These are phyloP conservation scores for Xerus inauris DNA, from an alignment of 2,113 vertebrate genomes.

Conservation along the genomic window DNA sequence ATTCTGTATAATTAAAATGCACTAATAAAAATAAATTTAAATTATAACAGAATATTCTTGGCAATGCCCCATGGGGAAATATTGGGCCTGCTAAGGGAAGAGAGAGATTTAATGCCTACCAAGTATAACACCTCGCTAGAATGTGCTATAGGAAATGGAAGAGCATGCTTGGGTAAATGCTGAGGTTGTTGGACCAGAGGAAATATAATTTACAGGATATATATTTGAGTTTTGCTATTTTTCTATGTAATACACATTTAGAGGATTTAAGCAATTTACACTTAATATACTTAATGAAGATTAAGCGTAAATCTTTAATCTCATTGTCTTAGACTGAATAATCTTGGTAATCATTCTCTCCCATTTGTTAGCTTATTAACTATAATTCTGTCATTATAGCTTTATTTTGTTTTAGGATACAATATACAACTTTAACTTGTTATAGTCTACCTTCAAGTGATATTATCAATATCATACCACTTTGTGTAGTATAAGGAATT, in stretches of 20 bases:
- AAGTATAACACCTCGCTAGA: neutral
- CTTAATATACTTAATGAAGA: constrained; percentile 52
- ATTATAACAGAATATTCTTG: neutral
- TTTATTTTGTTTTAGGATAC: neutral
- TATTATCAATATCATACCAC: neutral
- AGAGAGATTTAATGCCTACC: neutral
- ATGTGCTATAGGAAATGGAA: neutral
- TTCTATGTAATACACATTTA: neutral
- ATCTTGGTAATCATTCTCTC: constrained; percentile 5
- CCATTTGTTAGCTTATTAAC: constrained; percentile 1
- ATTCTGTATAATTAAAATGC: neutral
- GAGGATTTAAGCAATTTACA: constrained; percentile 49
- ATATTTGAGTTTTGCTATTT: constrained; percentile 26
- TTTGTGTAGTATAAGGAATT: neutral
- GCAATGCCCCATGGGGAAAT: neutral
- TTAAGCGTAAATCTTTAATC: constrained; percentile 1
- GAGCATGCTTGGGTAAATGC: neutral
- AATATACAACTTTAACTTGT: neutral
- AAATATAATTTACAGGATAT: neutral
- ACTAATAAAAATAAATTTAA: neutral
- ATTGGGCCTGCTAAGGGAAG: neutral
- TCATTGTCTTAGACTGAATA: neutral
- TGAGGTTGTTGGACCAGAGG: neutral
- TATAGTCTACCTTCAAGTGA: neutral
- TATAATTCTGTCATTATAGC: neutral